Percentiles rank a stretch among this genome's conserved stretches.
phyloP scores from a whole-genome alignment of 1,140 invertebrate species.

The Meteorus sp. region DNA sequence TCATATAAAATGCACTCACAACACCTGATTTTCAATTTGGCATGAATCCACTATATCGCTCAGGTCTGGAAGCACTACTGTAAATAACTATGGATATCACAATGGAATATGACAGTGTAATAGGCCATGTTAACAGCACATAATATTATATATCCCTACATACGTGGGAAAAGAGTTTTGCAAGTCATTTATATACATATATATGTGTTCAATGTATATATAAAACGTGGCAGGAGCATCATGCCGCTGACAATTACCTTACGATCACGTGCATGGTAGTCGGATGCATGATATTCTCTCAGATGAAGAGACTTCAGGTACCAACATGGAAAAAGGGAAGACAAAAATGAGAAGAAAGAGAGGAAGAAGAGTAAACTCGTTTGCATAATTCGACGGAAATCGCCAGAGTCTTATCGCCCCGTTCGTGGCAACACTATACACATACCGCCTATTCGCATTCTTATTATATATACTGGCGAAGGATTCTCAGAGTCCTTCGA shows the following conservation, averaged over 20 bases:
- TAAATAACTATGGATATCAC: neutral
- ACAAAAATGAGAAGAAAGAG: slow-evolving; percentile 13
- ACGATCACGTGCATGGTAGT: slow-evolving; percentile 8
- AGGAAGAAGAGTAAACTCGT: slow-evolving; percentile 18
- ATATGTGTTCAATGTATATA: neutral
- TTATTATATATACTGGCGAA: slow-evolving; percentile 1
- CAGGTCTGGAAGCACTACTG: neutral
- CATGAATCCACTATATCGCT: too few relatives aligned
- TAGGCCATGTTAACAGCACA: neutral
- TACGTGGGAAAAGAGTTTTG: slow-evolving; percentile 16
- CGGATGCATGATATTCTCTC: slow-evolving; percentile 8
- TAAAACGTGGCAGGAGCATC: slow-evolving; percentile 7
- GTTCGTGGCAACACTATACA: slow-evolving; percentile 1
- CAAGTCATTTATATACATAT: slow-evolving; percentile 1
- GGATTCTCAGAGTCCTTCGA: neutral
- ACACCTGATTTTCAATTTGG: too few relatives aligned
- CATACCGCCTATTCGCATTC: slow-evolving; percentile 18
- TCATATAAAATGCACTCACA: too few relatives aligned
- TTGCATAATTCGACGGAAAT: slow-evolving; percentile 23
- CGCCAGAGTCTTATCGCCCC: slow-evolving; percentile 19
- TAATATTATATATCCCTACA: neutral
- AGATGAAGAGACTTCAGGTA: slow-evolving; percentile 17
- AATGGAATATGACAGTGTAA: neutral
- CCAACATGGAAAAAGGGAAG: too few relatives aligned
- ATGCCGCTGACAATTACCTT: slow-evolving; percentile 18